A percentile compares a stretch with the other conserved stretches of the same genome.
phyloP scores from a whole-genome alignment of 2,113 vertebrate genomes.

The Craseonycteris thonglongyai region DNA sequence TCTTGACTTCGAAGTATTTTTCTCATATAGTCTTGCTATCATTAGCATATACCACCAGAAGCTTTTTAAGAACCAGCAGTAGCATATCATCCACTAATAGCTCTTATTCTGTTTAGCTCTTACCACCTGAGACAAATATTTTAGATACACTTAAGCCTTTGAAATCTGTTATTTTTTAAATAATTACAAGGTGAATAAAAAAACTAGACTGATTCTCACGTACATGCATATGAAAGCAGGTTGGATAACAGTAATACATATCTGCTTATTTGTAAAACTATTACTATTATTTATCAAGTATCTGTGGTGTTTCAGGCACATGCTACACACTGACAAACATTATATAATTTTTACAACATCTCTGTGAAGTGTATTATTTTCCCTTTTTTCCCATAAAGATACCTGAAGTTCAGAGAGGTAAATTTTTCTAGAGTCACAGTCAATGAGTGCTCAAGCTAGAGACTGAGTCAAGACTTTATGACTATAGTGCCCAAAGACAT shows the following conservation, averaged over 20 bases:
- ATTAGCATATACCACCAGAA: conserved; percentile 2
- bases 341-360: background rate
- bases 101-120: conserved; percentile 61
- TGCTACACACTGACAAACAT: background rate
- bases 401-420: background rate
- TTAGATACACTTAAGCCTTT: conserved; percentile 71
- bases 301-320: background rate
- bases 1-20: background rate
- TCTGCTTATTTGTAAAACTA: conserved; percentile 18
- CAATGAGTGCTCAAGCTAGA: background rate
- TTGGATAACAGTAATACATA: conserved; percentile 22
- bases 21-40: background rate
- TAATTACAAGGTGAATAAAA: background rate
- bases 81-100: conserved; percentile 63
- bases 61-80: conserved; percentile 35
- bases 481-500: background rate
- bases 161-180: conserved; percentile 64
- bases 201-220: conserved; percentile 65
- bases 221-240: conserved; percentile 62
- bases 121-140: conserved; percentile 67
- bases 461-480: background rate
- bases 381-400: background rate
- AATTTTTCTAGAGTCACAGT: background rate
- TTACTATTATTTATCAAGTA: background rate
- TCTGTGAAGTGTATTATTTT: background rate